Percentiles rank a stretch among this genome's conserved stretches.
These are phyloP conservation scores for Drosophila cyrtoloma DNA, from an alignment of 2,888 invertebrate species.

Conservation along the genomic window DNA sequence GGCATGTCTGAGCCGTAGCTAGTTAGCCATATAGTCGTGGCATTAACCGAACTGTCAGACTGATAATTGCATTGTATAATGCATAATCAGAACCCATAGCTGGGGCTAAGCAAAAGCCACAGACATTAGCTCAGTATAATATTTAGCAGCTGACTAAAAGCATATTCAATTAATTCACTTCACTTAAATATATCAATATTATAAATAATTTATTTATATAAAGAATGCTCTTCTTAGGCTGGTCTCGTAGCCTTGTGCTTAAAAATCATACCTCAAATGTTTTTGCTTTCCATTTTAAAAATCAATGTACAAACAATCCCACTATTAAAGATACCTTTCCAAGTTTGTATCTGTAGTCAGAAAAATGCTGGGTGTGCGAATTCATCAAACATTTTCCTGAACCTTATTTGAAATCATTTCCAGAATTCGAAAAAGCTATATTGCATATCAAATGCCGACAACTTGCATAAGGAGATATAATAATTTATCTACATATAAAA, in stretches of 20 bases:
- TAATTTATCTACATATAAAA: slow-evolving; percentile 58
- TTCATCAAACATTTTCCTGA: neutral
- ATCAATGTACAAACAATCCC: too few species aligned
- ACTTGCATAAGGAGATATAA: slow-evolving; percentile 29
- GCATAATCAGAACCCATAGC: slow-evolving; percentile 58
- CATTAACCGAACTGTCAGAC: slow-evolving; percentile 74
- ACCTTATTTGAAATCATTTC: neutral
- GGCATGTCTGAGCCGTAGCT: slow-evolving; percentile 26
- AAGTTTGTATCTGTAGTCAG: neutral
- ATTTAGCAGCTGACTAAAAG: neutral
- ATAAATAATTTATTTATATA: neutral
- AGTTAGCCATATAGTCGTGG: slow-evolving; percentile 50
- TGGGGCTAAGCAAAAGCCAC: slow-evolving; percentile 31
- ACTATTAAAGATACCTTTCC: neutral
- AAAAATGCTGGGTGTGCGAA: neutral
- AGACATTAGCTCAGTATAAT: slow-evolving; percentile 33
- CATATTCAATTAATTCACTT: neutral
- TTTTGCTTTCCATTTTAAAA: neutral
- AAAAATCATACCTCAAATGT: too few species aligned
- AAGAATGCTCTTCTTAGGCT: neutral
- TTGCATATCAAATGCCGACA: slow-evolving; percentile 1
- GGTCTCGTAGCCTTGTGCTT: too few species aligned
- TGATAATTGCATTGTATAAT: slow-evolving; percentile 78
- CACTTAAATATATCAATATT: neutral
- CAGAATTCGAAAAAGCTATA: neutral